Evolutionary conservation across 23 tunicate species (phyloP).

Genomic region (Styela clava): DNA sequence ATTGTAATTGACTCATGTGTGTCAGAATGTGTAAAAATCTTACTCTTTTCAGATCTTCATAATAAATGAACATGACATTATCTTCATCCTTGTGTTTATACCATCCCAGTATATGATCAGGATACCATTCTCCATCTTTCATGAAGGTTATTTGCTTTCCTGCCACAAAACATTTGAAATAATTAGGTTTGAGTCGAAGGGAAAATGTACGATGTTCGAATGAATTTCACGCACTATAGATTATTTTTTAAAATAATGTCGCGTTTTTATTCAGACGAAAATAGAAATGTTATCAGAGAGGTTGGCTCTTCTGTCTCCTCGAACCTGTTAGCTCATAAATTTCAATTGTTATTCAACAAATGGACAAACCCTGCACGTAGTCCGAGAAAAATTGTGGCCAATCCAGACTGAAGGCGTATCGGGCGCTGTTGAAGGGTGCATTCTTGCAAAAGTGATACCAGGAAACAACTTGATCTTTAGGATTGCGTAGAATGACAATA

Average conservation of each 20-base stretch:
- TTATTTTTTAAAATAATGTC: no score
- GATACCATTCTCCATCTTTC: slow-evolving; percentile 1
- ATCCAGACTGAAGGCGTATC: background rate
- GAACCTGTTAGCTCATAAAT: no score
- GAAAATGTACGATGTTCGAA: no score
- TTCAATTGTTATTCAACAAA: no score
- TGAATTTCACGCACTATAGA: no score
- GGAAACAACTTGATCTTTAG: slow-evolving; percentile 5
- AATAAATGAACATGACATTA: background rate
- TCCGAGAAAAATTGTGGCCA: background rate
- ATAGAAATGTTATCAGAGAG: no score
- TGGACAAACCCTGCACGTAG: background rate
- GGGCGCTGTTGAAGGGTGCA: background rate
- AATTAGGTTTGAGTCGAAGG: no score
- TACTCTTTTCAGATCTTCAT: background rate
- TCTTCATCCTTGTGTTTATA: slow-evolving; percentile 7
- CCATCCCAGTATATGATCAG: slow-evolving; percentile 10
- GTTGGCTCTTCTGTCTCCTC: no score
- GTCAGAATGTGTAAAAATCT: no score
- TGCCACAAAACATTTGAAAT: background rate
- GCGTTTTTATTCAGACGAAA: no score
- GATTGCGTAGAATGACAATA: background rate
- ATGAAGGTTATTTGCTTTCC: background rate
- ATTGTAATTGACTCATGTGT: no score
- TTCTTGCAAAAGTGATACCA: background rate